Evolutionary conservation across 2,113 vertebrate species (phyloP), one percentile per base, ranked within the genome.

Genomic region (Ptilorrhoa leucosticta): DNA sequence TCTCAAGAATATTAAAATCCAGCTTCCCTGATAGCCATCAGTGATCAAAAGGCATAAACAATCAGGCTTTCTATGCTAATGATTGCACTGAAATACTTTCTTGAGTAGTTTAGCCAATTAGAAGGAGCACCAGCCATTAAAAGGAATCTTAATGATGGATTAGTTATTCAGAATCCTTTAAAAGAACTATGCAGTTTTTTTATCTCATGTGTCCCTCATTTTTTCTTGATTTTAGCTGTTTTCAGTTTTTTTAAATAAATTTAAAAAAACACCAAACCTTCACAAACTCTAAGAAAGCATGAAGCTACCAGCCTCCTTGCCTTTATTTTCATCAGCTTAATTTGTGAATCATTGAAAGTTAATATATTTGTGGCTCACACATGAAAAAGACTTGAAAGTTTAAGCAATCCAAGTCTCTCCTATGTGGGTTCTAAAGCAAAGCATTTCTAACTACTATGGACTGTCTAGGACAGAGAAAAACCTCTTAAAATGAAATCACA

Each of bases 31-130:
- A 96, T 93, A 93, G 90, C 78, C 93, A 94, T 96, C 86, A 95
- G 1, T 93, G 94, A 96, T 97, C 96, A 97, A 97, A 97, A 97
- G 94, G 44, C 64, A 94, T 76, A 95, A 95, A 97, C 95, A 97
- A 93, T 96, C 75, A 84, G 89, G 65, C 96, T 95, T 96, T 97
- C 83, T 97, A 95, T 84, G 90, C 37, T 96, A 97, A 97, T 87
- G 47, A 91, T 50, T 77, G n/a, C 69, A 61, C 79, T 91, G 94
- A 92, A 96, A 90, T 96, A 87, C 75, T 92, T 96, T 68, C 63
- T 85, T 65, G 79, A 89, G 89, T 73, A 95, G 71, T 93, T 96
- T 80, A 78, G 84, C 79, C 77, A 97, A 93, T 96, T 94, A 97
- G 77, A 94, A 91, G 77, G 77, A 81, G 44, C 87, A 92, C 44